Conservation (phyloP, 2,113 vertebrate species). For the Gobius niger region DNA sequence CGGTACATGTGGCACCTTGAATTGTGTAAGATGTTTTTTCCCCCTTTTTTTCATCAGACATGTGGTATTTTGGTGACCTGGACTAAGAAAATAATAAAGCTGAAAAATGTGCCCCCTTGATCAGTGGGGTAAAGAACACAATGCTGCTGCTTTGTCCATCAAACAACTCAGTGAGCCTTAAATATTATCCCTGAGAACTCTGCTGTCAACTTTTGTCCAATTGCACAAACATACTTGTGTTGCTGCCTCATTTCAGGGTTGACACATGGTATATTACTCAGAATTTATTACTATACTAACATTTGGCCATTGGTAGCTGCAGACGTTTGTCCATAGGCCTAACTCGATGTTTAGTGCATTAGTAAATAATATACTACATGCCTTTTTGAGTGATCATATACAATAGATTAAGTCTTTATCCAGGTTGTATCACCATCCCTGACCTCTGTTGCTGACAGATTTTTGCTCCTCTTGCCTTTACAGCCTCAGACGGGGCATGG, state of each 20-base stretch:
- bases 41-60: conserved; percentile 23
- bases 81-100: conserved; percentile 59
- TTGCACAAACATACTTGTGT: conserved; percentile 44
- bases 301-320: conserved; percentile 1
- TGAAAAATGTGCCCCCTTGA: conserved; percentile 37
- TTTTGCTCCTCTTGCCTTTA: conserved; percentile 64
- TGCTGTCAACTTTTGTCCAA: conserved; percentile 30
- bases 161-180: conserved; percentile 50
- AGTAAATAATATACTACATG: conserved; percentile 47
- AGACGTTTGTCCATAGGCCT: conserved; percentile 37
- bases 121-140: conserved; percentile 27
- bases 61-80: conserved; percentile 47
- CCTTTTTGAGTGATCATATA: conserved; percentile 28
- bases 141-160: conserved; percentile 37
- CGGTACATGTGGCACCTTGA: conserved; percentile 44
- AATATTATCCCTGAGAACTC: conserved; percentile 37
- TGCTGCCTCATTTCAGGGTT: conserved; percentile 22
- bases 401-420: conserved; percentile 49
- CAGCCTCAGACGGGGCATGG: conserved; percentile 52
- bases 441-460: conserved; percentile 62
- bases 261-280: conserved; percentile 25
- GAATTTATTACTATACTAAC: conserved; percentile 18
- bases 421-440: conserved; percentile 62
- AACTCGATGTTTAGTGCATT: conserved; percentile 41
- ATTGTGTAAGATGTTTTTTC: conserved; percentile 41